Evolutionary conservation across 2,888 invertebrate species (phyloP), one percentile per base, ranked within the genome.

Genomic region (Cordilura impudica): DNA sequence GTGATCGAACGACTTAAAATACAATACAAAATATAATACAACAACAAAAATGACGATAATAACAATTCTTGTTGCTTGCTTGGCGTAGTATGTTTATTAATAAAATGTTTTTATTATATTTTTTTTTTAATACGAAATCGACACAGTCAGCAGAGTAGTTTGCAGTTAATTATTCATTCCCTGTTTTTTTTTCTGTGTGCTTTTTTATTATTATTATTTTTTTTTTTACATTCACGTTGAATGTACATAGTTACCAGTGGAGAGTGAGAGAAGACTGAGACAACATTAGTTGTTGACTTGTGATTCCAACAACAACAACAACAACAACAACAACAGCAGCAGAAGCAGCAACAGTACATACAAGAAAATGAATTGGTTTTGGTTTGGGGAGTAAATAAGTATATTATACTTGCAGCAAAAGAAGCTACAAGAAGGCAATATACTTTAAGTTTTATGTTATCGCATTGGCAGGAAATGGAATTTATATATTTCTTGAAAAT

Each of bases 381-480:
- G n/a, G 35, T 39, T 39, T 39, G 10, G 35, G 35, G n/a, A 39
- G 35, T 21, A 54, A 53, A 67, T 60, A 58, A 65, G 65, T 60
- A 21, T 56, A n/a, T n/a, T n/a, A n/a, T 70, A 56, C 39, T 67
- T 76, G 70, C 63, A 43, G 70, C 63, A 73, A n/a, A n/a, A n/a
- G n/a, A n/a, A n/a, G 39, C 23, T 56, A 31, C 47, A 61, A 43
- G 39, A 53, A 18, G 4, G 26, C 26, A 19, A 21, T 21, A 12
- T 23, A 26, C 26, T 51, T 60, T 7, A 56, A 16, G 49, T 43
- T 18, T 45, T 71, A 49, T 75, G 67, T 87, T 87, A 87, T 87
- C 87, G 86, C 85, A 82, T 84, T 84, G 86, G 84, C 86, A 86
- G 86, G 86, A 86, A 86, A 87, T 86, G 87, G 83, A 86, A 86